Base-by-base conservation (phyloP, 1,140 invertebrate species). In the Meloidogyne floridensis region DNA sequence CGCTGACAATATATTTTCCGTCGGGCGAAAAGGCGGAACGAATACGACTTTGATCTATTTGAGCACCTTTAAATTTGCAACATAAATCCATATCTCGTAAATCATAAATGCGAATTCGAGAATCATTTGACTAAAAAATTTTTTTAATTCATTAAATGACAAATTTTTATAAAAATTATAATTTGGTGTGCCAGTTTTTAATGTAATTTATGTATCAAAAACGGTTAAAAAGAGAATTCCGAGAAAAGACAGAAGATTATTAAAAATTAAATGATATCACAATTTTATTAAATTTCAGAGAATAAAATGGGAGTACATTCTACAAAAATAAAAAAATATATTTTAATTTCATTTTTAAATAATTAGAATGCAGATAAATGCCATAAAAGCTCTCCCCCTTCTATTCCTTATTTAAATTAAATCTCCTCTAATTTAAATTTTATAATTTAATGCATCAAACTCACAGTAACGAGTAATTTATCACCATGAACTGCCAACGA, bases 1-100 rank as follows among this genome's bases (percentile, higher is more conserved):
- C 97, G 89, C 96, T 96, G 0, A 98, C 94, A 65, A 99, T 96
- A 87, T 97, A 98, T 90, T 96, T 95, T 0, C 95, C 96, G 90
- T 98, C 96, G 84, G 96, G 96, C 87, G 95, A 93, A 87, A 98
- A 97, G 75, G 95, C 95, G 0, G 96, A 96, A 89, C 97, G 96
- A 65, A 99, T 99, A 90, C 98, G 97, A 92, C 96, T 98, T 84
- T 95, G 97, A 1, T 95, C 93, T 90, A 98, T 98, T 0, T 95
- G 94, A 88, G 95, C 96, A 0, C 96, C 97, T 89, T 93, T 85
- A 91, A 98, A 99, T 92, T 99, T 99, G 92, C 96, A 98, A 0
- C 95, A 95, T 2, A 98, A 91, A 87, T 95, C 97, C 43, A 98
- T 91, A 91, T 98, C 97, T 73, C 96, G 91, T n/a, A 99, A 91